Evolutionary conservation across 2,888 invertebrate species (phyloP).

Genomic region (Linnaemya tessellans): DNA sequence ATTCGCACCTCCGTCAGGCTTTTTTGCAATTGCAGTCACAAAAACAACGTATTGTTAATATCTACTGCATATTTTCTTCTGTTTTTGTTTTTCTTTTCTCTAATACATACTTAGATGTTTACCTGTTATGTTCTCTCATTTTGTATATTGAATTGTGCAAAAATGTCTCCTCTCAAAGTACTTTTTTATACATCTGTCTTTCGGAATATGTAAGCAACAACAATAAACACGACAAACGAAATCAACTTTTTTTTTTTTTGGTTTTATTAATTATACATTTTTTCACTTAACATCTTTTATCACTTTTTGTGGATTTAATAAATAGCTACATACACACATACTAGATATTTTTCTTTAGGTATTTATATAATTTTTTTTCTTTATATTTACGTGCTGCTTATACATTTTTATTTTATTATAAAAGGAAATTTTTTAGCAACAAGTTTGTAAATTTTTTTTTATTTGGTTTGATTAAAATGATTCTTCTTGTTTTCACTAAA

Average conservation of each 20-base stretch:
- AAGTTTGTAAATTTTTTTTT: constrained; percentile 63
- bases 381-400: background rate
- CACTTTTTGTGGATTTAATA: constrained; percentile 29
- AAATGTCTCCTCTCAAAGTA: constrained; percentile 45
- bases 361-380: background rate
- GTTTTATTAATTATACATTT: constrained; percentile 63
- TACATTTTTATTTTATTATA: constrained; percentile 15
- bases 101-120: constrained; percentile 37
- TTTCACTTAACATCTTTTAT: constrained; percentile 33
- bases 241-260: constrained; percentile 57
- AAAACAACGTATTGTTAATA: background rate
- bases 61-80: background rate
- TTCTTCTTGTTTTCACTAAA: constrained; percentile 48
- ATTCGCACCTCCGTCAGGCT: background rate
- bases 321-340: constrained; percentile 5
- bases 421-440: constrained; percentile 59
- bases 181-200: constrained; percentile 57
- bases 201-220: constrained; percentile 34
- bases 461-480: constrained; percentile 41
- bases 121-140: constrained; percentile 66
- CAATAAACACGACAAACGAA: constrained; percentile 41
- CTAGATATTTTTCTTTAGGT: constrained; percentile 2
- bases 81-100: constrained; percentile 30
- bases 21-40: background rate
- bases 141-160: constrained; percentile 30